Percentiles rank a stretch among this genome's conserved stretches.
phyloP scores from a whole-genome alignment of 92 coral and sea anemone species.

The Muricea muricata region DNA sequence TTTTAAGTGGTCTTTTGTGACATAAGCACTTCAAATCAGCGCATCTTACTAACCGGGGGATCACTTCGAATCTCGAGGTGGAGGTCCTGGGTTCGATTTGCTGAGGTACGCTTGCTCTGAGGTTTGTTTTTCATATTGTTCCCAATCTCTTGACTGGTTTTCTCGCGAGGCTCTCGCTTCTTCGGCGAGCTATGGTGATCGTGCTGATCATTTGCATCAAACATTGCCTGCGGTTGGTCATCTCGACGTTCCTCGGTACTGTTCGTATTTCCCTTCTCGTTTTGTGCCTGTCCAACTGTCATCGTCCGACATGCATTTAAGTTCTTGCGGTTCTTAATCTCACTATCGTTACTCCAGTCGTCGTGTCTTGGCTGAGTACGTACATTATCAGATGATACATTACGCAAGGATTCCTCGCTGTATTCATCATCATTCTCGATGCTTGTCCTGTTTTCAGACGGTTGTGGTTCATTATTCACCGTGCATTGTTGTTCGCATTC shows the following conservation, averaged over 20 bases:
- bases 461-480: conserved; percentile 74
- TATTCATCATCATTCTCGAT: conserved; percentile 59
- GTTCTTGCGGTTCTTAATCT: conserved; percentile 12
- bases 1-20: too few species aligned
- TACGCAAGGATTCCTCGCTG: conserved; percentile 44
- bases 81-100: conserved; percentile 14
- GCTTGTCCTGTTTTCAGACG: conserved; percentile 85
- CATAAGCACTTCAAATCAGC: too few species aligned
- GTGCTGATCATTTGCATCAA: conserved; percentile 35
- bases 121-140: conserved; percentile 16
- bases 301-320: conserved; percentile 31
- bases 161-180: not conserved
- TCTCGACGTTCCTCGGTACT: conserved; percentile 45
- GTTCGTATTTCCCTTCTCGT: conserved; percentile 24
- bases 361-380: not conserved
- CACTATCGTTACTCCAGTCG: conserved; percentile 7
- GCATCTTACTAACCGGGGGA: not conserved
- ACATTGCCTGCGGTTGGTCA: conserved; percentile 42
- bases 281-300: conserved; percentile 40
- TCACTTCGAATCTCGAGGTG: not conserved
- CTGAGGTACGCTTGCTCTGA: not conserved
- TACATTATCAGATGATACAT: not conserved
- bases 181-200: conserved; percentile 24
- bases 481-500: conserved; percentile 69
- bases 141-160: conserved; percentile 1